phyloP scores from a whole-genome alignment of 2,888 invertebrate genomes.

The Latheticus oryzae region DNA sequence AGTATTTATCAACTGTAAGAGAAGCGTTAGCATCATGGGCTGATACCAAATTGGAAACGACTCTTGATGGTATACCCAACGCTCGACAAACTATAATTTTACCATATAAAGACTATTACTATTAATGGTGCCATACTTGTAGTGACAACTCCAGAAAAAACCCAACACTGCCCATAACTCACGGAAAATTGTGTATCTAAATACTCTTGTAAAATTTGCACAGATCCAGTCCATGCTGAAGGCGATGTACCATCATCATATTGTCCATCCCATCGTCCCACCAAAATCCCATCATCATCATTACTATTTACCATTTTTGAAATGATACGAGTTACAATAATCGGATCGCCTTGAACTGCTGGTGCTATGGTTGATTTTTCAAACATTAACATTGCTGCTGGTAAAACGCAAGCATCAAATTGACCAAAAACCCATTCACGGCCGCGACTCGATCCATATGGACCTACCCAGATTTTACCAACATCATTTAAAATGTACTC shows the following conservation, averaged over 20 bases:
- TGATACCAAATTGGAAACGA: constrained; percentile 85
- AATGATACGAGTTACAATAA: constrained; percentile 76
- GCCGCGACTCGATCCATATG: constrained; percentile 78
- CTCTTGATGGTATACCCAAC: constrained; percentile 82
- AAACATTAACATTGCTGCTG: constrained; percentile 77
- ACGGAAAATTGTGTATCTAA: constrained; percentile 74
- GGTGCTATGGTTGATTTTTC: constrained; percentile 74
- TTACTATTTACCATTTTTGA: constrained; percentile 81
- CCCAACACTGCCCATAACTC: constrained; percentile 89
- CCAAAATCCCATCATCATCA: constrained; percentile 78
- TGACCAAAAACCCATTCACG: constrained; percentile 88
- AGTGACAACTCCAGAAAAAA: constrained; percentile 85
- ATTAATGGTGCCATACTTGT: constrained; percentile 69
- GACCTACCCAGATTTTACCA: constrained; percentile 89
- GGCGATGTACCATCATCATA: constrained; percentile 82
- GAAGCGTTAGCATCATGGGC: constrained; percentile 87
- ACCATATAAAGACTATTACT: not conserved
- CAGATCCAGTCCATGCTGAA: constrained; percentile 83
- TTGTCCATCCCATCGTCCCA: constrained; percentile 80
- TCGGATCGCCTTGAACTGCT: constrained; percentile 75
- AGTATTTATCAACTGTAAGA: constrained; percentile 83
- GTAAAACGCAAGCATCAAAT: constrained; percentile 78
- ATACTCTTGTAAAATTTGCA: constrained; percentile 80
- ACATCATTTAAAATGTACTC: constrained; percentile 85
- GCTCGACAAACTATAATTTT: constrained; percentile 76